Evolutionary conservation across 2,797 vertebrate species (phyloP), one percentile per base, ranked within the genome.

Genomic region (Mallotus villosus): DNA sequence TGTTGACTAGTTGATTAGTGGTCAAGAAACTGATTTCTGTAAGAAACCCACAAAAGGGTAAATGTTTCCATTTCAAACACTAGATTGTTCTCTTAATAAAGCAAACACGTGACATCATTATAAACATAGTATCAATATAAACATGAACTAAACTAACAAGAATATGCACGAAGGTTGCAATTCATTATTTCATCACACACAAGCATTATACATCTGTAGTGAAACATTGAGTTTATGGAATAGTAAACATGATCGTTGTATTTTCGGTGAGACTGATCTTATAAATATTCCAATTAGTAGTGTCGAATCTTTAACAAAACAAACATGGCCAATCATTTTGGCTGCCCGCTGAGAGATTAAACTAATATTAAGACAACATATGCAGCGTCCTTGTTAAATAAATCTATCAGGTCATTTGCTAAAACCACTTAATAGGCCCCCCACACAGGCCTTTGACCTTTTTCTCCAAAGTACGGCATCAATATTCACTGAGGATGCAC

Each of bases 401-500:
- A 25, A 72, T 27, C 29, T 2, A 34, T 19, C 25, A 32, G 66
- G 53, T 34, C 53, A 46, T 41, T 72, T 53, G 2, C 9, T 12
- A 71, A 55, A 24, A 71, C 51, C 46, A 65, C n/a, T 57, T 53
- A 65, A 65, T 58, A 37, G 21, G 19, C 16, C 63, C 51, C 22
- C 62, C 64, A 27, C 53, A 66, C 27, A 57, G 51, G 51, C 2
- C 7, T 57, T 2, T 41, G 62, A 78, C 78, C 76, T 79, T 82
- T 81, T 71, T 58, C 70, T 78, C 59, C 53, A 55, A 70, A 76
- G 70, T 60, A 72, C 68, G 61, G 59, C 74, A 80, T 84, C 80
- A 78, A 66, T 81, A 84, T 85, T 60, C 55, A 32, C 17, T n/a
- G 49, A 60, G 5, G 6, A 60, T n/a, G 4, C 37, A 67, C 14